Evolutionary conservation across 2,888 invertebrate genomes (phyloP), one percentile per base, ranked within the genome.

Genomic region (Protophormia terraenovae): DNA sequence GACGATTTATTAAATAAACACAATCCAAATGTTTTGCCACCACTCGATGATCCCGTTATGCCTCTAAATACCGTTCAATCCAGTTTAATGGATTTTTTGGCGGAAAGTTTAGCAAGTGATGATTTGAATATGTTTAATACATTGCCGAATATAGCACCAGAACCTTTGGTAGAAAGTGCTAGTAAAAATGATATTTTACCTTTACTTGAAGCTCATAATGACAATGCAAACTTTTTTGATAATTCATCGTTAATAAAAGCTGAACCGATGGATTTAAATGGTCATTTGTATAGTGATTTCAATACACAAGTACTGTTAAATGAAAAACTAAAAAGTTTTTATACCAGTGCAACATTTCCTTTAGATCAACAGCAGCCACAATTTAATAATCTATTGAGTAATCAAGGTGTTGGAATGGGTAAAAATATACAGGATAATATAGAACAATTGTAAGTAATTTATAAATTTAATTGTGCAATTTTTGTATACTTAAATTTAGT

Each of bases 71-170:
- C 90, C 8, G 91, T 92, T 0, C 93, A 92, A 67, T 92, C 92
- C 0, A 91, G 90, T 82, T 87, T 93, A 10, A 91, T 92, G 91
- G 93, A 92, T 79, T 92, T 93, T 79, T 77, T 93, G 2, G 91
- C 91, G 2, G 92, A 92, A 81, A 93, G 89, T 81, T 86, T 92
- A 16, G 89, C 89, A 0, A 89, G 89, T 29, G 91, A 91, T 75
- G 91, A 92, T 72, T 83, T 91, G 19, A 87, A 87, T 75, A 88
- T 92, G 85, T 91, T 92, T 50, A 89, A 84, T 67, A 88, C 87
- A 35, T 87, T 90, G 27, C 89, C 89, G 7, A 89, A 89, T 71
- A 90, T 90, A 32, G 89, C 89, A 77, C 87, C 90, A 1, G 90
- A 91, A 4, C 90, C 91, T 0, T 55, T 92, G 1, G 88, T 89